Percentiles rank a stretch among this genome's conserved stretches.
phyloP scores from a whole-genome alignment of 2,888 invertebrate genomes.

The Lathronympha strigana region DNA sequence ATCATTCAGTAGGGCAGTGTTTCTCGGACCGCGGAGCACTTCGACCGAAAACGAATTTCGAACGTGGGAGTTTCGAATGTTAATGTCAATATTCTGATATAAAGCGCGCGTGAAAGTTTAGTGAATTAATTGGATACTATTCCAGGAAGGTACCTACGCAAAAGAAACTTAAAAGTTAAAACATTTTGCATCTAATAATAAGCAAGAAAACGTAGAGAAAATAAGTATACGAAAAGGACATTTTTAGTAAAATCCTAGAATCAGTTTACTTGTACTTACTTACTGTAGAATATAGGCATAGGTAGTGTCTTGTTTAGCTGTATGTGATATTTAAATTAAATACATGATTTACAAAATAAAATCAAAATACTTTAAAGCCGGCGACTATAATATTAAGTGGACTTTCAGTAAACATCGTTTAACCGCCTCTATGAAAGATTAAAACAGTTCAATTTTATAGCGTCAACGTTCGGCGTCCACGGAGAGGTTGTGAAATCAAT shows the following conservation, averaged over 20 bases:
- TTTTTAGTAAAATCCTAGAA: no score
- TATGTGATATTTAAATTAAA: no score
- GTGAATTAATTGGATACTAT: constrained; percentile 1
- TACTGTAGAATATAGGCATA: no score
- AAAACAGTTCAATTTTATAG: constrained; percentile 13
- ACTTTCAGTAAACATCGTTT: constrained; percentile 19
- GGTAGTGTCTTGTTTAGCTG: no score
- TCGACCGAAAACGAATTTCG: constrained; percentile 49
- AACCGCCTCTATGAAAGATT: constrained; percentile 4
- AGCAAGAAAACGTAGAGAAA: no score
- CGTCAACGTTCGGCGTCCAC: constrained; percentile 10
- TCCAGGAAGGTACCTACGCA: constrained; percentile 5
- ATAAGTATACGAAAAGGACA: no score
- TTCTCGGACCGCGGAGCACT: constrained; percentile 57
- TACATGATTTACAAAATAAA: neutral
- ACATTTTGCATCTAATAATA: no score
- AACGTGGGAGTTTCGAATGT: constrained; percentile 26
- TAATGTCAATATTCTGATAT: neutral
- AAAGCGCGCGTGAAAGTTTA: constrained; percentile 10
- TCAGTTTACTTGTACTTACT: no score
- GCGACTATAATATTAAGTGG: neutral
- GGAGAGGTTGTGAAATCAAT: constrained; percentile 29
- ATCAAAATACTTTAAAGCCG: neutral
- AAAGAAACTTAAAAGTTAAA: no score
- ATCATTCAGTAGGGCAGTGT: constrained; percentile 66